Conservation (phyloP, 2,888 invertebrate genomes). For the Flabesymbios commensalis region DNA sequence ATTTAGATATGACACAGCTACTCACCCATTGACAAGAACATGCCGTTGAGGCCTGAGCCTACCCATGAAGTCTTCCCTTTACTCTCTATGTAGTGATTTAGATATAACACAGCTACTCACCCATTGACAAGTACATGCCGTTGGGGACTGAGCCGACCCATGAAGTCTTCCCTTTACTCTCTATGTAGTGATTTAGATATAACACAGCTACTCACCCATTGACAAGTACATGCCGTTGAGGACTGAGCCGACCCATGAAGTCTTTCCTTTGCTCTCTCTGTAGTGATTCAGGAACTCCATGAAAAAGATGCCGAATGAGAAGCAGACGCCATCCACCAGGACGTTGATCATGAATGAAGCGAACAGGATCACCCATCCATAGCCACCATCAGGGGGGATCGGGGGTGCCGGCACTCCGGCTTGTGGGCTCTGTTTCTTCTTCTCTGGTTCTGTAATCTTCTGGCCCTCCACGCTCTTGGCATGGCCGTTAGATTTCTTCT, state of each 20-base stretch:
- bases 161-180: conserved; percentile 74
- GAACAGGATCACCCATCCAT: conserved; percentile 55
- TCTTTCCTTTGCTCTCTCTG: conserved; percentile 71
- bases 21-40: conserved; percentile 83
- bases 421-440: background rate
- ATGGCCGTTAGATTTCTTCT: too few relatives aligned
- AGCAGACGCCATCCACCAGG: conserved; percentile 81
- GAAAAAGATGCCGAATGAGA: conserved; percentile 79
- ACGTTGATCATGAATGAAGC: conserved; percentile 46
- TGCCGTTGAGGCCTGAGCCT: conserved; percentile 86
- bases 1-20: too few relatives aligned
- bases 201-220: conserved; percentile 74
- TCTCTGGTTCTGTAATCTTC: too few relatives aligned
- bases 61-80: conserved; percentile 80
- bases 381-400: conserved; percentile 49
- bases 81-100: conserved; percentile 68
- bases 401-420: conserved; percentile 11
- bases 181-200: conserved; percentile 69
- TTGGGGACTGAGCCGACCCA: conserved; percentile 84
- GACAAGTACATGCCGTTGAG: conserved; percentile 89
- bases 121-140: conserved; percentile 88
- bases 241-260: conserved; percentile 82
- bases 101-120: too few relatives aligned
- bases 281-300: conserved; percentile 71
- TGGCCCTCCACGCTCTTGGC: too few relatives aligned